These are phyloP conservation scores for Copsychus sechellarum DNA, from an alignment of 2,113 vertebrate species.

Conservation along the genomic window DNA sequence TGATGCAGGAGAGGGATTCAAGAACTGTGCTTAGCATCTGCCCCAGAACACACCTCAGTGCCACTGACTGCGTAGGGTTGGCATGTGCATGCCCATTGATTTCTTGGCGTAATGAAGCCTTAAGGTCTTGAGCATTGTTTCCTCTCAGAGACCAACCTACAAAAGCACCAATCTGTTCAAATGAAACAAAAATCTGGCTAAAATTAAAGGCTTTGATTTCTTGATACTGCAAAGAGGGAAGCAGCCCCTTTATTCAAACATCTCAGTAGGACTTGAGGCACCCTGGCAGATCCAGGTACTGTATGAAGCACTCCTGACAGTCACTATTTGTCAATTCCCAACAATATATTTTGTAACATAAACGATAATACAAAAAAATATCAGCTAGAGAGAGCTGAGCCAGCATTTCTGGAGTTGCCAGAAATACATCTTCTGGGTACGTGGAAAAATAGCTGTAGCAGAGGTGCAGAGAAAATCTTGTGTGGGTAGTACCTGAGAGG, in stretches of 20 bases:
- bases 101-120: not conserved
- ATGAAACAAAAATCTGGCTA: not conserved
- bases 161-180: not conserved
- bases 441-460: not conserved
- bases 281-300: not conserved
- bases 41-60: not conserved
- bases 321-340: not conserved
- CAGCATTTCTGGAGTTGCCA: not conserved
- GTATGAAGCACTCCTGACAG: not conserved
- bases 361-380: not conserved
- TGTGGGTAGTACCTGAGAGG: not conserved
- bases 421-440: not conserved
- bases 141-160: not conserved
- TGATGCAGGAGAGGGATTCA: not conserved
- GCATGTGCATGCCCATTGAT: fast-evolving
- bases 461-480: not conserved
- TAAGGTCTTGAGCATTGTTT: not conserved
- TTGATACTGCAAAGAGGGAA: not conserved
- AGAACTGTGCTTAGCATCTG: not conserved
- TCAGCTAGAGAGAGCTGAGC: not conserved
- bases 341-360: not conserved
- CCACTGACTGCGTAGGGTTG: not conserved
- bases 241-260: not conserved
- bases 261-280: not conserved
- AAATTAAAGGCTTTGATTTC: not conserved